A percentile compares a stretch with the other conserved stretches of the same genome.
Evolutionary conservation across 2,888 invertebrate species (phyloP).

Genomic region (Tanypteryx hageni): DNA sequence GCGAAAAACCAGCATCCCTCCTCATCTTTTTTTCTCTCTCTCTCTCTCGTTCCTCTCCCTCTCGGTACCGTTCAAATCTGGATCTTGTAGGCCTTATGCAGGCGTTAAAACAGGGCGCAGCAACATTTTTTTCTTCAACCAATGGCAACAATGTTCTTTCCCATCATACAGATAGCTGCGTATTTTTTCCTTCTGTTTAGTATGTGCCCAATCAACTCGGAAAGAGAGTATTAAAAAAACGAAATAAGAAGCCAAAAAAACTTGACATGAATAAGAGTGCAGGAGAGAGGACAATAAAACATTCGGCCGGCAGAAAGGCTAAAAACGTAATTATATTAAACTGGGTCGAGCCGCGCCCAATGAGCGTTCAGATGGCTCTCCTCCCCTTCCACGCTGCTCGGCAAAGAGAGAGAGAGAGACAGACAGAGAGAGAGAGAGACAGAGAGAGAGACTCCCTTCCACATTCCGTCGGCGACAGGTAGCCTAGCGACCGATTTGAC

Average conservation of each 20-base stretch:
- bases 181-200: constrained; percentile 17
- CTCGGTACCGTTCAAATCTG: background rate
- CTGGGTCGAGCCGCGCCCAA: constrained; percentile 27
- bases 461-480: constrained; percentile 10
- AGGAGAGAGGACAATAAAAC: constrained; percentile 24
- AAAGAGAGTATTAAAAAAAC: background rate
- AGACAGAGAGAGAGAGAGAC: too few species aligned
- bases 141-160: background rate
- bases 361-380: background rate
- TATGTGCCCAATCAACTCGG: constrained; percentile 13
- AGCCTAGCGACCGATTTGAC: constrained; percentile 1
- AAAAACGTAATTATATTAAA: constrained; percentile 32
- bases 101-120: background rate
- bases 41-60: too few species aligned
- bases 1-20: too few species aligned
- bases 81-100: background rate
- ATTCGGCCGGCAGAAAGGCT: constrained; percentile 32
- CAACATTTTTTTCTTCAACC: background rate
- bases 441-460: background rate
- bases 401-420: background rate
- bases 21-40: too few species aligned
- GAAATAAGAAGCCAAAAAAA: background rate
- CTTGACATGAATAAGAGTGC: constrained; percentile 32
- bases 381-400: background rate
- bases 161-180: background rate